Evolutionary conservation across 1,140 invertebrate species (phyloP).

Genomic region (Capitella teleta): DNA sequence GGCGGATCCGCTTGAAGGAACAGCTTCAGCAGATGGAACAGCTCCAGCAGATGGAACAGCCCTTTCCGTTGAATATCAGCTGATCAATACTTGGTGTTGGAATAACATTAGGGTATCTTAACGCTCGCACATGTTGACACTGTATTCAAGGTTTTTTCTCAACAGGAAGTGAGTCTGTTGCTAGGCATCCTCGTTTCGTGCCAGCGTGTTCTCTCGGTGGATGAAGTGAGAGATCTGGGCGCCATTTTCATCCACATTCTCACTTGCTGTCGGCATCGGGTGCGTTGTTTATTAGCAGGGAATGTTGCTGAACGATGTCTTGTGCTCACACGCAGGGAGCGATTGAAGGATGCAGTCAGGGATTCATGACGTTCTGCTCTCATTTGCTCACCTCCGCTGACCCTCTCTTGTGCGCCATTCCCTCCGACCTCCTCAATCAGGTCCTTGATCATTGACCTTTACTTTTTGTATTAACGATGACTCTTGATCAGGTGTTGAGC

Average conservation of each 20-base stretch:
- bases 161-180: conserved; percentile 14
- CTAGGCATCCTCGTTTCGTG: conserved; percentile 2
- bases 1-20: conserved; percentile 22
- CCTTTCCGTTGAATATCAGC: conserved; percentile 53
- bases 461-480: not conserved
- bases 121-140: not conserved
- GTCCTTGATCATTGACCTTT: conserved; percentile 9
- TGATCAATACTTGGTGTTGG: conserved; percentile 64
- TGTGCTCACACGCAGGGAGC: conserved; percentile 49
- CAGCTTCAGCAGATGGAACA: conserved; percentile 15
- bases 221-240: conserved; percentile 14
- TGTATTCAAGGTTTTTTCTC: not conserved
- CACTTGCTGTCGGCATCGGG: conserved; percentile 58
- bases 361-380: conserved; percentile 43
- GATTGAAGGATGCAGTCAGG: conserved; percentile 49
- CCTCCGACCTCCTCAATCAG: conserved; percentile 21
- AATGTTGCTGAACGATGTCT: not conserved
- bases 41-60: conserved; percentile 19
- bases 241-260: conserved; percentile 53
- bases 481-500: not conserved
- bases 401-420: conserved; percentile 17
- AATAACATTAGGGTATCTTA: conserved; percentile 58
- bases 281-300: conserved; percentile 11
- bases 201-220: conserved; percentile 1
- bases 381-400: conserved; percentile 20